Evolutionary conservation across 2,888 invertebrate species (phyloP).

Genomic region (Glaucopsyche alexis): DNA sequence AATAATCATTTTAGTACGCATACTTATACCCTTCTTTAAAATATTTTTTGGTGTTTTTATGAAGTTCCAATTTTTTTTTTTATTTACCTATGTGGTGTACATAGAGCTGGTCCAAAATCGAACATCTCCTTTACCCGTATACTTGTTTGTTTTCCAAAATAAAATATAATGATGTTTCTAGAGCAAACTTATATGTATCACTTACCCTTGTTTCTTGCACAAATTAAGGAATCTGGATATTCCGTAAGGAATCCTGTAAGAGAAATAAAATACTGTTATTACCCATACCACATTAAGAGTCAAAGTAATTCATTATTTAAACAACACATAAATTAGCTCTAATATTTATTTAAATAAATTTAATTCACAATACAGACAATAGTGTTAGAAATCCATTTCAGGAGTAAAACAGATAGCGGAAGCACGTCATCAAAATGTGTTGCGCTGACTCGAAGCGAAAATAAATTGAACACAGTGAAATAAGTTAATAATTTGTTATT

Average conservation of each 20-base stretch:
- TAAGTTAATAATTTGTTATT: slow-evolving; percentile 13
- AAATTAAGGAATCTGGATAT: not conserved
- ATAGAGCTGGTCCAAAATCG: too few species aligned
- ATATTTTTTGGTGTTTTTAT: too few species aligned
- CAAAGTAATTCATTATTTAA: not conserved
- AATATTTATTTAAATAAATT: not conserved
- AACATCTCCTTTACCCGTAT: too few species aligned
- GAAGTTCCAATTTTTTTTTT: too few species aligned
- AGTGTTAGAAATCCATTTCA: not conserved
- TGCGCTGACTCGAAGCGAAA: not conserved
- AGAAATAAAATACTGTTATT: not conserved
- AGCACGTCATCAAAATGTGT: slow-evolving; percentile 7
- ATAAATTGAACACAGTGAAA: slow-evolving; percentile 1
- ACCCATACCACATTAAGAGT: not conserved
- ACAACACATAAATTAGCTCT: not conserved
- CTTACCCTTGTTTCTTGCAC: not conserved
- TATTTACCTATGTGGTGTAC: too few species aligned
- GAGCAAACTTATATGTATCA: not conserved
- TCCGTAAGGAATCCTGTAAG: not conserved
- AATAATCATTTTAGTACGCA: too few species aligned
- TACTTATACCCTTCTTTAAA: too few species aligned
- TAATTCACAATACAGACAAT: not conserved
- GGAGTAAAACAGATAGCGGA: not conserved
- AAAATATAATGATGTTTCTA: not conserved
- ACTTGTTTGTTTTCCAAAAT: too few species aligned